phyloP scores from a whole-genome alignment of 2,797 vertebrate species.

The Catamblyrhynchus diadema region DNA sequence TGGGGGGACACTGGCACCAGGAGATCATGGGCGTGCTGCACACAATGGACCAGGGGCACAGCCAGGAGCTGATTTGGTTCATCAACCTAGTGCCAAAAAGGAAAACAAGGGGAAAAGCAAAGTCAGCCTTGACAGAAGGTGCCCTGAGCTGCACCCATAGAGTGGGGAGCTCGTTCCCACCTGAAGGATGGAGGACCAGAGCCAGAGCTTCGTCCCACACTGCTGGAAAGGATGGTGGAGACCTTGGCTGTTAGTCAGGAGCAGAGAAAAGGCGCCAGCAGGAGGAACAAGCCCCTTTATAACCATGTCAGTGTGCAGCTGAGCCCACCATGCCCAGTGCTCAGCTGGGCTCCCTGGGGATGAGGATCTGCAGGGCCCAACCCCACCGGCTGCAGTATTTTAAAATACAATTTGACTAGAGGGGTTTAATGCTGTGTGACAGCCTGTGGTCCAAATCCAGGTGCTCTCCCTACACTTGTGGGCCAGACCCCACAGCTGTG shows the following conservation, averaged over 20 bases:
- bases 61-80: neutral
- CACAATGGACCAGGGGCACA: rapidly evolving
- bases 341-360: neutral
- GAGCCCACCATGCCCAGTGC: neutral
- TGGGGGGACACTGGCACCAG: neutral
- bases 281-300: neutral
- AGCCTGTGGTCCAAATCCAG: neutral
- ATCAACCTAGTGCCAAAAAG: neutral
- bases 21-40: rapidly evolving
- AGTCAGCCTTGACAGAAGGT: neutral
- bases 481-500: neutral
- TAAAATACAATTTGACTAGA: neutral
- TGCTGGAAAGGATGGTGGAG: neutral
- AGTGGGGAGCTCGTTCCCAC: neutral
- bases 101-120: neutral
- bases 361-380: neutral
- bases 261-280: rapidly evolving
- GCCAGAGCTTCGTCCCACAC: neutral
- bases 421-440: neutral
- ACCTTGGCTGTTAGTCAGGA: neutral
- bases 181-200: neutral
- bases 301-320: neutral
- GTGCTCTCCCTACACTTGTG: rapidly evolving
- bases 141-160: rapidly evolving
- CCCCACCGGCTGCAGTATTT: neutral